Conservation (phyloP, 2,113 vertebrate genomes). For the Rhea pennata region DNA sequence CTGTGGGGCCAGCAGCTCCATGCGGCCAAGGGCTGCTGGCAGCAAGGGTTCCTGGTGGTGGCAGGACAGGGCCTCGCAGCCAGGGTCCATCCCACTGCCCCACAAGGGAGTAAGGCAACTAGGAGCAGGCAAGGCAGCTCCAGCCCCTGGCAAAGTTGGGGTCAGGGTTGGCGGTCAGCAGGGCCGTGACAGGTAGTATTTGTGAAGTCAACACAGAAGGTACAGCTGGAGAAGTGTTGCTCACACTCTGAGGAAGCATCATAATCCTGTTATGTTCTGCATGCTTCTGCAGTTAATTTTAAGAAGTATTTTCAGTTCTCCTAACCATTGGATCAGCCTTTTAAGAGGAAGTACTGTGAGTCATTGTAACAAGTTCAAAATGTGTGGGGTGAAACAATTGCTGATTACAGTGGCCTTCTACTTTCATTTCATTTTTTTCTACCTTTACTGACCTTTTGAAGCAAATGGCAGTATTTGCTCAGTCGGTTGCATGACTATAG, state of each 20-base stretch:
- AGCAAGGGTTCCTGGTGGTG: not conserved
- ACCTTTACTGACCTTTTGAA: not conserved
- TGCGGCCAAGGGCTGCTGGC: not conserved
- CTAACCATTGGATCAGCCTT: not conserved
- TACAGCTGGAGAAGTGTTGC: not conserved
- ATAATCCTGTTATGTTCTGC: not conserved
- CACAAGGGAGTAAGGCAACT: accelerated
- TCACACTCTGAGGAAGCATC: not conserved
- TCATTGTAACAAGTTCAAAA: not conserved
- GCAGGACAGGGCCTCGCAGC: not conserved
- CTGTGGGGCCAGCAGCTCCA: not conserved
- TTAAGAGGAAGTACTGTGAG: not conserved
- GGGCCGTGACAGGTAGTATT: not conserved
- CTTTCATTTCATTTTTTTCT: not conserved
- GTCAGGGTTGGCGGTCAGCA: too few species aligned
- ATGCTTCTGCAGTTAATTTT: too few species aligned
- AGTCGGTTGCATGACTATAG: not conserved
- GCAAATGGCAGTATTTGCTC: not conserved
- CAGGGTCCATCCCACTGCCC: not conserved
- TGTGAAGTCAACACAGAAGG: not conserved
- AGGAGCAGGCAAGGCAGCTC: accelerated
- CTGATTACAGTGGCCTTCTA: not conserved
- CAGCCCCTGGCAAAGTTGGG: not conserved
- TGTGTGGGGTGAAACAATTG: not conserved
- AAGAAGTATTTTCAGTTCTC: not conserved